Evolutionary conservation across 2,797 vertebrate species (phyloP), one percentile per base, ranked within the genome.

Genomic region (Pangasius krempfi): DNA sequence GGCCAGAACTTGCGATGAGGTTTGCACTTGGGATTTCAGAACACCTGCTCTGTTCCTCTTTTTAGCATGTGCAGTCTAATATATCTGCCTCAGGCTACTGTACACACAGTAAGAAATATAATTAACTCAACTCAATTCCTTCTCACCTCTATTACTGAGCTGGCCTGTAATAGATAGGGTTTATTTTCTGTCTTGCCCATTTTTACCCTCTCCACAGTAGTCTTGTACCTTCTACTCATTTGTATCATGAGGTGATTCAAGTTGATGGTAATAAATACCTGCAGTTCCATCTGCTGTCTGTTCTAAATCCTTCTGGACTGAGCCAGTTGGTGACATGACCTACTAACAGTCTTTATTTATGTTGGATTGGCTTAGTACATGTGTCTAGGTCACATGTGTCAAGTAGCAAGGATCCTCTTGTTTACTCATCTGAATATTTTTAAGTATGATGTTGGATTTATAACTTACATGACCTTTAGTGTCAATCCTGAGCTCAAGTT

Each of bases 151-250:
- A 86, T 88, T 81, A 66, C 37, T 86, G 47, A 84, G 79, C 54
- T 80, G 68, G 83, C 92, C 92, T 91, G 93, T 90, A 92, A 93
- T 58, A 58, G 91, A 93, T 93, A 91, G 91, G 89, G 93, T 93
- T 94, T 94, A 95, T 95, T 94, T 95, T 95, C 93, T 92, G 90
- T 93, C 89, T 84, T 89, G 89, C 90, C 87, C 68, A 86, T 84
- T 93, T 94, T 92, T 92, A 93, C 91, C 93, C 80, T 75, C 50
- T 88, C 92, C 90, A 91, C 80, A 52, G 93, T 93, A 89, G 92
- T 92, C 92, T 94, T 64, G 94, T 90, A 91, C 89, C 92, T 88
- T 92, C 88, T 89, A 88, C 86, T 86, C 80, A 89, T 88, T 84
- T 84, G 86, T 90, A 86, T 92, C 89, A 89, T 4, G 30, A 85